Base-by-base conservation (phyloP, 2,797 vertebrate species). In the Pterois miles region DNA sequence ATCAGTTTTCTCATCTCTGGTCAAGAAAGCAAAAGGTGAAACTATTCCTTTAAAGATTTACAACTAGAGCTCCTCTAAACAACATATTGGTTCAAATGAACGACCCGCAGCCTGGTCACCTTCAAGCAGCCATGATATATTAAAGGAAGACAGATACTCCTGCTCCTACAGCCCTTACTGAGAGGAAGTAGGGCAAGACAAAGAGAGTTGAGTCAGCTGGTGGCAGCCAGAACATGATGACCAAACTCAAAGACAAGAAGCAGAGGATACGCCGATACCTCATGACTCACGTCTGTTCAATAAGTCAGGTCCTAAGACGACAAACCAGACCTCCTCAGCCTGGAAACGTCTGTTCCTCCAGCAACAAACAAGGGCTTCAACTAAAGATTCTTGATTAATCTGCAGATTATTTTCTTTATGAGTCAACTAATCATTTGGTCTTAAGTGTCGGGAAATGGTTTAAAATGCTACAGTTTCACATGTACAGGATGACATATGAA, bases 301-400 rank as follows among this genome's bases (percentile, higher is more conserved):
- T 14, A 36, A 34, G 18, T 58, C 31, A 33, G 56, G 25, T 56
- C 14, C 16, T 18, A 57, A 20, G 27, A 57, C 31, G 8, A 33
- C 57, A 59, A 36, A 23, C 10, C 57, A n/a, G 20, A 59, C 34
- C 57, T 59, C 31, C 40, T 58, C 29, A 31, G 54, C 10, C 16
- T 31, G 27, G 27, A 20, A 0, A 31, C 0, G 0, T 43, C 40
- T 43, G 40, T 8, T 43, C 40, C 40, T 43, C 40, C 29, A n/a
- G 29, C 5, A 18, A 33, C 29, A 13, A 54, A 23, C 0, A 25
- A 22, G 16, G 6, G 40, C 40, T 43, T 14, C 40, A 43, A 43
- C 18, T 20, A 5, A 31, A 5, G 29, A 5, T 20, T 31, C 27
- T 57, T 13, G 11, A 57, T 58, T 58, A 10, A 58, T 33, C 8